Conservation (phyloP, 2,888 invertebrate species). For the Rhingia rostrata region DNA sequence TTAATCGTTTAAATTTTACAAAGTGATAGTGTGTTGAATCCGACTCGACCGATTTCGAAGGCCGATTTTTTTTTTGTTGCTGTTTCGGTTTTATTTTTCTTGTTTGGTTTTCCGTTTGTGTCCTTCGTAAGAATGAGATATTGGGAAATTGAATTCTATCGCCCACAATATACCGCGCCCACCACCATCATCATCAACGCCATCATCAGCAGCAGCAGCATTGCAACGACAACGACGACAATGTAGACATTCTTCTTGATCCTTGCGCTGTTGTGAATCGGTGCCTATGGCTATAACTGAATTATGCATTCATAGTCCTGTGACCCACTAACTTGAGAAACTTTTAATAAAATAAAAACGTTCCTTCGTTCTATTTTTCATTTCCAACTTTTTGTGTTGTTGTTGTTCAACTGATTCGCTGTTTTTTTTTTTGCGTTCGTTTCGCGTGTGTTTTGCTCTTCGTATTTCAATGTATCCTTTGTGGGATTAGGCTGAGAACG, state of each 20-base stretch:
- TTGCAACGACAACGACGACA: constrained; percentile 53
- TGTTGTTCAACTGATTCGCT: constrained; percentile 8
- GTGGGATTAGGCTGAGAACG: constrained; percentile 36
- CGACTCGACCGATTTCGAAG: not conserved
- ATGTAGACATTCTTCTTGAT: constrained; percentile 59
- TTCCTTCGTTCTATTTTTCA: constrained; percentile 5
- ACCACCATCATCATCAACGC: constrained; percentile 36
- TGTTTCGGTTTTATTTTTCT: constrained; percentile 4
- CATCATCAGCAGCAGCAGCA: constrained; percentile 21
- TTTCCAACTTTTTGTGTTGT: constrained; percentile 8
- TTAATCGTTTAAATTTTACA: constrained; percentile 62
- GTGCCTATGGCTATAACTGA: constrained; percentile 54
- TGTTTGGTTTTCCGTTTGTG: constrained; percentile 2
- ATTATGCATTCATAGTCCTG: constrained; percentile 64
- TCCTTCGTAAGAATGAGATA: constrained; percentile 63
- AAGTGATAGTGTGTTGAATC: constrained; percentile 65
- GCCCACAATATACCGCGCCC: constrained; percentile 66
- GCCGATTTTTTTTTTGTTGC: not conserved
- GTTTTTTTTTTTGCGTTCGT: constrained; percentile 8
- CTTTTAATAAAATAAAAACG: constrained; percentile 2
- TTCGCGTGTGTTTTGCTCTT: constrained; percentile 10
- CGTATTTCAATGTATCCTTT: constrained; percentile 31
- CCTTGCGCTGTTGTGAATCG: constrained; percentile 20
- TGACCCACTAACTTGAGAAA: constrained; percentile 53
- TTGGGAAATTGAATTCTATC: constrained; percentile 56